These are phyloP conservation scores for Solenopsis fugax DNA, from an alignment of 1,140 invertebrate genomes.

Conservation along the genomic window DNA sequence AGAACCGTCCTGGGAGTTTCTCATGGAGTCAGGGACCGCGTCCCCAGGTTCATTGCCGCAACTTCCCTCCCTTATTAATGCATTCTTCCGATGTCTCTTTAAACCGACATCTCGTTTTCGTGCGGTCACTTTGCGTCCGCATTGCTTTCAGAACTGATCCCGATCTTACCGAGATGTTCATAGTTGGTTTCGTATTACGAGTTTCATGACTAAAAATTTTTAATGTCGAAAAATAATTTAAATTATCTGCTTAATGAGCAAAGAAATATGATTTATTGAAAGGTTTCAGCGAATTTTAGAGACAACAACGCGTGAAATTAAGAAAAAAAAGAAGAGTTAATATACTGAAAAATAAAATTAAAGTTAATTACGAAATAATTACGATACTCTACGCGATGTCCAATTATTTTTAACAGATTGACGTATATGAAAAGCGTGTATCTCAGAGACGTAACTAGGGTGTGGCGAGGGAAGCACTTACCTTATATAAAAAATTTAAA, in stretches of 20 bases:
- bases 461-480: too few relatives aligned
- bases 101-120: constrained; percentile 5
- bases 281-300: not conserved
- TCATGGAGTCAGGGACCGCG: constrained; percentile 77
- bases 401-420: not conserved
- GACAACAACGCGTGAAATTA: not conserved
- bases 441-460: not conserved
- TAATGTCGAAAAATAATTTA: not conserved
- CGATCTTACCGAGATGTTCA: not conserved
- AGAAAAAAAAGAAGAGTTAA: not conserved
- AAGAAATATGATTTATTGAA: not conserved
- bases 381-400: not conserved
- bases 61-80: constrained; percentile 47
- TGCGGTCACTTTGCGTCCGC: not conserved
- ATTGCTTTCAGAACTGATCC: not conserved
- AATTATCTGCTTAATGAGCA: not conserved
- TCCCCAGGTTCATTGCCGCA: constrained; percentile 80
- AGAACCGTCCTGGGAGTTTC: constrained; percentile 81
- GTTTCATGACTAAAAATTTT: not conserved
- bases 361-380: not conserved
- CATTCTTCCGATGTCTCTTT: constrained; percentile 49
- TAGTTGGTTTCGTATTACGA: not conserved
- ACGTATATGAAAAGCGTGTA: constrained; percentile 17
- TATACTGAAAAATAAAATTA: not conserved
- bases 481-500: too few relatives aligned